Conservation (phyloP, 2,888 invertebrate genomes). For the Athalia cordata region DNA sequence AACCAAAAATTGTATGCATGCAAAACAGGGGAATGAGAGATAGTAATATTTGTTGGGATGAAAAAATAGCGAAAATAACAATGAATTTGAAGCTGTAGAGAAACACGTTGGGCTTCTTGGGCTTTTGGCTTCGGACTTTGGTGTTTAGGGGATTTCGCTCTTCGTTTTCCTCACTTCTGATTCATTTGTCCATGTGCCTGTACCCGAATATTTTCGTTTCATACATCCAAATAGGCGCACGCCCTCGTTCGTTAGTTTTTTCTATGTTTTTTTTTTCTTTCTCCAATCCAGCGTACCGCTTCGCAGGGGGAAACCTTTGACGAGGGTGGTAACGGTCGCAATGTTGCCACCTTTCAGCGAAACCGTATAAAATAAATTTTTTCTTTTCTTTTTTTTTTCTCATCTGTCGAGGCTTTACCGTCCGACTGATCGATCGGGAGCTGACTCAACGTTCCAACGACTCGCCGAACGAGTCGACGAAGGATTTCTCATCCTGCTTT, state of each 20-base stretch:
- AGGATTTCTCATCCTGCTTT: conserved; percentile 3
- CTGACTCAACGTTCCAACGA: neutral
- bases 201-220: too few relatives aligned
- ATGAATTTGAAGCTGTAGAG: too few relatives aligned
- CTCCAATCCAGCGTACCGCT: conserved; percentile 4
- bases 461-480: conserved; percentile 24
- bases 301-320: conserved; percentile 18
- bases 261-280: neutral
- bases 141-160: neutral
- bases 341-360: conserved; percentile 36
- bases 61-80: too few relatives aligned
- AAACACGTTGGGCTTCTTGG: conserved; percentile 13
- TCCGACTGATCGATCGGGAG: conserved; percentile 23
- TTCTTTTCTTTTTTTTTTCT: neutral
- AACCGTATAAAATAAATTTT: conserved; percentile 6
- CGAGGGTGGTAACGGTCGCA: conserved; percentile 32
- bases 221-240: too few relatives aligned
- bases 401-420: conserved; percentile 1
- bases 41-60: neutral
- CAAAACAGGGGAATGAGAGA: neutral
- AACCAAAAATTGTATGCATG: conserved; percentile 5
- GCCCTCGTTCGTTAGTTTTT: neutral
- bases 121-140: conserved; percentile 16
- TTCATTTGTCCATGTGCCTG: neutral
- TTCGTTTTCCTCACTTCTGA: neutral